These are phyloP conservation scores for Plebejus melissa DNA, from an alignment of 2,888 invertebrate species.

Conservation along the genomic window DNA sequence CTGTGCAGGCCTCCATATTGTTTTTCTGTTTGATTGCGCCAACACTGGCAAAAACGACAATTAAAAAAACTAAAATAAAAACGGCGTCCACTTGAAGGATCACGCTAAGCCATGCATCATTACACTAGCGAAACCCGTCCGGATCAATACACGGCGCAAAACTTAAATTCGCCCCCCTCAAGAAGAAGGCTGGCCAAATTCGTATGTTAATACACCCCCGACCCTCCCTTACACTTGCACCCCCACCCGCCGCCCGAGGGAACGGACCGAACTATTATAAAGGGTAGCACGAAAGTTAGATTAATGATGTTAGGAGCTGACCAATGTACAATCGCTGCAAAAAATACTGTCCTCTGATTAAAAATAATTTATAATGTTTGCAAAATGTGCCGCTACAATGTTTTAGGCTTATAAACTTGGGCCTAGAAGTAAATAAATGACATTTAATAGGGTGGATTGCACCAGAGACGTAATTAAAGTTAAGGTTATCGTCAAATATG, in stretches of 20 bases:
- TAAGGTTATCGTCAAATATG: too few relatives aligned
- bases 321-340: slow-evolving; percentile 52
- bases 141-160: slow-evolving; percentile 75
- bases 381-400: background rate
- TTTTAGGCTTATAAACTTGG: background rate
- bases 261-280: slow-evolving; percentile 77
- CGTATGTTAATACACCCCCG: slow-evolving; percentile 72
- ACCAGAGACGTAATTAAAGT: too few relatives aligned
- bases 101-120: slow-evolving; percentile 40
- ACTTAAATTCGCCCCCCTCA: slow-evolving; percentile 74
- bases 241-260: slow-evolving; percentile 55
- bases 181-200: slow-evolving; percentile 75
- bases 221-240: slow-evolving; percentile 44
- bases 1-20: background rate
- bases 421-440: background rate
- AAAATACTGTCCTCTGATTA: background rate
- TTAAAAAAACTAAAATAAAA: slow-evolving; percentile 22
- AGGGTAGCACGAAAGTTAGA: slow-evolving; percentile 80
- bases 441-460: too few relatives aligned
- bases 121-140: slow-evolving; percentile 53
- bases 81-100: slow-evolving; percentile 37
- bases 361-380: background rate
- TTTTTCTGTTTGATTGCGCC: background rate
- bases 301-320: slow-evolving; percentile 80
- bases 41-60: background rate